Evolutionary conservation across 2,888 invertebrate species (phyloP), one percentile per base, ranked within the genome.

Genomic region (Drosophila stalkeri): DNA sequence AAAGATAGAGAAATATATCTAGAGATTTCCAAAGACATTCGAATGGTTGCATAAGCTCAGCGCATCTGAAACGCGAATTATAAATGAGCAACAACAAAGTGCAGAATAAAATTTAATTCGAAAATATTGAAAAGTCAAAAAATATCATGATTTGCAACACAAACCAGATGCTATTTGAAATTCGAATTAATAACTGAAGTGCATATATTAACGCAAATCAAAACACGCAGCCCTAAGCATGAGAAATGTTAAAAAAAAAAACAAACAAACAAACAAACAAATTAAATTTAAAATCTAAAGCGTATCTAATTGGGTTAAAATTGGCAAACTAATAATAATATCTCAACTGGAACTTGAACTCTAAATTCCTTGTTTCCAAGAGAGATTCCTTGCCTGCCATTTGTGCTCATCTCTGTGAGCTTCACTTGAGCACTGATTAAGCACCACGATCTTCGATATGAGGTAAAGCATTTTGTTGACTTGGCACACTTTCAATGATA

Each of bases 141-240:
- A 65, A 54, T 20, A 54, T 33, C 39, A 59, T 33, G 57, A 31
- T 37, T 39, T 69, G 51, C 54, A 57, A 54, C 66, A 14, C 14
- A 87, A 85, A 85, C 88, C 80, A 68, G 90, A 89, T 89, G 72
- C 54, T 39, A 56, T 64, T 71, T 72, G 11, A 72, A 68, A 63
- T 78, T 59, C 56, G 52, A 75, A 65, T 74, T 75, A 61, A 44
- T 65, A 52, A 61, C 52, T 63, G 39, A 77, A 78, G 72, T 81
- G 60, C 59, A 75, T 72, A 80, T 71, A 55, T 70, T 59, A 69
- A 55, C 62, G 56, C 56, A 74, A 60, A 57, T 57, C 44, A 64
- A 68, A 64, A 51, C 63, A 52, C 49, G 37, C 44, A 35, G 51
- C 43, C 59, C 33, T 14, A 33, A 49, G 61, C 23, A 61, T 18